Evolutionary conservation across 1,140 invertebrate genomes (phyloP), one percentile per base, ranked within the genome.

Genomic region (Temnothorax curvispinosus): DNA sequence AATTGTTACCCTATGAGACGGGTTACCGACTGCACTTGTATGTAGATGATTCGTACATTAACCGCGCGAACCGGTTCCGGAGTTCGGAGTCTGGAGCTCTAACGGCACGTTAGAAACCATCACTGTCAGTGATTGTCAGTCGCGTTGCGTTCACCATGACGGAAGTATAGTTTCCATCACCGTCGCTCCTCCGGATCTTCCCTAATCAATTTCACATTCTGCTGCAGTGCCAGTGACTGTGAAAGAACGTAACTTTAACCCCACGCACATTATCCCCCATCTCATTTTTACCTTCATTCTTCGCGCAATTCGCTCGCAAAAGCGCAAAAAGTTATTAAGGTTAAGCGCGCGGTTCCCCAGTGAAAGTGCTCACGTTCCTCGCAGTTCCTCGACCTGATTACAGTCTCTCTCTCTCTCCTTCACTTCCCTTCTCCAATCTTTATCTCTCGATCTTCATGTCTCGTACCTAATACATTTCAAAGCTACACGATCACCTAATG

Each of bases 181-280:
- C 18, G 18, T 54, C 11, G 13, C 54, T 58, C 38, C 58, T 72
- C 67, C 35, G 56, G 41, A 56, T 18, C 64, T 11, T 56, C 9
- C 69, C 27, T 11, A 38, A 77, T 72, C 32, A 88, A 86, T 88
- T 92, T 93, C 92, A 93, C 93, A 91, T 89, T 93, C 93, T 93
- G 81, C 91, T 93, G 93, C 93, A 93, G 93, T 93, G 93, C 72
- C 93, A 93, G 92, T 93, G 91, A 93, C 92, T 92, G 93, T 93
- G 92, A 92, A 93, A 87, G 35, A 85, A 67, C 72, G 21, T 71
- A 74, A 58, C 35, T 38, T 3, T 27, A 27, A 27, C 2, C 13
- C 9, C 50, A 47, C 11, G 13, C 21, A 62, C 18, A 38, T 13
- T 18, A 58, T 72, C 11, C 1, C 27, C 27, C 21, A 56, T 38